phyloP scores from a whole-genome alignment of 2,797 vertebrate species.

The Malurus leucopterus region DNA sequence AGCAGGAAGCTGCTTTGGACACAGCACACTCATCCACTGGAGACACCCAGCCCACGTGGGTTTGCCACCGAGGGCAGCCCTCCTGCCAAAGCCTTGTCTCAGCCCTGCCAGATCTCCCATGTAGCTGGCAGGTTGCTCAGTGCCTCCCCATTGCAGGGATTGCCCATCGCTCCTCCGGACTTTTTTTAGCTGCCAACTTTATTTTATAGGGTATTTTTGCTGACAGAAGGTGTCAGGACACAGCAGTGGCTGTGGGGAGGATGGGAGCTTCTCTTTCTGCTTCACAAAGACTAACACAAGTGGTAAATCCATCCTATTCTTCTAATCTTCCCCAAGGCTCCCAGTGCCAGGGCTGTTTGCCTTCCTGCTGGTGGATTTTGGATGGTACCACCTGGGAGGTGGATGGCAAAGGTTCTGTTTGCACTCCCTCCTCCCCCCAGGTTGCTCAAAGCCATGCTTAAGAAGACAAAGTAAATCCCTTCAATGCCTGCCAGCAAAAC shows the following conservation, averaged over 20 bases:
- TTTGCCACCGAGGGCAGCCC: not conserved
- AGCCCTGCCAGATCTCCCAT: not conserved
- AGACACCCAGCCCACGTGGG: rapidly evolving
- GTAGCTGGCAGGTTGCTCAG: not conserved
- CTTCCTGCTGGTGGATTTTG: not conserved
- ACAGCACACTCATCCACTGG: not conserved
- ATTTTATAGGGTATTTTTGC: not conserved
- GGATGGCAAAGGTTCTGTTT: slow-evolving; percentile 25
- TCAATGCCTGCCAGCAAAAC: not conserved
- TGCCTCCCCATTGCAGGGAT: not conserved
- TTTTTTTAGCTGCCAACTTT: not conserved
- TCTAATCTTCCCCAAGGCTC: not conserved
- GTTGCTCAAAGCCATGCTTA: not conserved
- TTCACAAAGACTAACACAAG: not conserved
- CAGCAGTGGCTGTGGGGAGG: not conserved
- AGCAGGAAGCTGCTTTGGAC: not conserved
- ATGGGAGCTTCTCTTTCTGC: not conserved
- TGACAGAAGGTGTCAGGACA: not conserved
- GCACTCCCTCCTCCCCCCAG: not conserved
- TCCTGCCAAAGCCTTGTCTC: not conserved
- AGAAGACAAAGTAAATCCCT: not conserved
- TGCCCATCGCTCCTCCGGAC: not conserved
- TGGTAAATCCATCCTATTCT: not conserved
- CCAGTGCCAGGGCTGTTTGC: not conserved
- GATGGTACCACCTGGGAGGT: not conserved